phyloP scores from a whole-genome alignment of 2,797 vertebrate genomes.

The Erethizon dorsatum region DNA sequence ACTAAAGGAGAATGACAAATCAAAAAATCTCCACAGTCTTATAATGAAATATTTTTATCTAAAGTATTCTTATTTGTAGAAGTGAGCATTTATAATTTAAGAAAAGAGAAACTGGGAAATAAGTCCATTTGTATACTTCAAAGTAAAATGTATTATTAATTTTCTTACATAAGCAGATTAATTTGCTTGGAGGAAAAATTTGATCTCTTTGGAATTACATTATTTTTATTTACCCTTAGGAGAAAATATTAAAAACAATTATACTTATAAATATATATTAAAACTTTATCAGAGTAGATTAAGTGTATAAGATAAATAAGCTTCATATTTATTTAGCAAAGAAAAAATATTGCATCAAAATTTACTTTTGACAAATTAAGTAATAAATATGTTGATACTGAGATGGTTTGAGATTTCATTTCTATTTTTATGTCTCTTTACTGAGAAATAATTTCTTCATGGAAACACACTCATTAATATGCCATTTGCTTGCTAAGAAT shows the following conservation, averaged over 20 bases:
- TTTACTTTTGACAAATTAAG: slow-evolving; percentile 72
- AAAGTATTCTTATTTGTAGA: slow-evolving; percentile 38
- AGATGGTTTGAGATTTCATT: slow-evolving; percentile 52
- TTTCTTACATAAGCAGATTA: slow-evolving; percentile 76
- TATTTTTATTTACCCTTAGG: slow-evolving; percentile 74
- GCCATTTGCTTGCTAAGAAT: slow-evolving; percentile 44
- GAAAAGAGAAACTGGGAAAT: slow-evolving; percentile 70
- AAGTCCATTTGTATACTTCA: slow-evolving; percentile 74
- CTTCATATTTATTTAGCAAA: slow-evolving; percentile 70
- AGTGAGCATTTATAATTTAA: slow-evolving; percentile 77
- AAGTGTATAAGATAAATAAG: slow-evolving; percentile 72
- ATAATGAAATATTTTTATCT: background rate
- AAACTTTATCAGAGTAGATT: slow-evolving; percentile 69
- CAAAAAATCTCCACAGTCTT: background rate
- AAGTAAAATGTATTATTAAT: slow-evolving; percentile 82
- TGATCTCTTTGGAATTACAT: slow-evolving; percentile 70
- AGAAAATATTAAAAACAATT: slow-evolving; percentile 79
- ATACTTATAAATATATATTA: slow-evolving; percentile 80
- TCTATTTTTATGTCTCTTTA: slow-evolving; percentile 62
- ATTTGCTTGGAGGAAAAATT: slow-evolving; percentile 74
- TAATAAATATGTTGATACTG: slow-evolving; percentile 58
- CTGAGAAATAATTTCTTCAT: slow-evolving; percentile 52
- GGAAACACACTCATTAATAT: slow-evolving; percentile 47
- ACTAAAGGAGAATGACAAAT: slow-evolving; percentile 1
- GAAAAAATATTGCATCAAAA: slow-evolving; percentile 66